These are phyloP conservation scores for Hipparchia semele DNA, from an alignment of 2,888 invertebrate species.

Conservation along the genomic window DNA sequence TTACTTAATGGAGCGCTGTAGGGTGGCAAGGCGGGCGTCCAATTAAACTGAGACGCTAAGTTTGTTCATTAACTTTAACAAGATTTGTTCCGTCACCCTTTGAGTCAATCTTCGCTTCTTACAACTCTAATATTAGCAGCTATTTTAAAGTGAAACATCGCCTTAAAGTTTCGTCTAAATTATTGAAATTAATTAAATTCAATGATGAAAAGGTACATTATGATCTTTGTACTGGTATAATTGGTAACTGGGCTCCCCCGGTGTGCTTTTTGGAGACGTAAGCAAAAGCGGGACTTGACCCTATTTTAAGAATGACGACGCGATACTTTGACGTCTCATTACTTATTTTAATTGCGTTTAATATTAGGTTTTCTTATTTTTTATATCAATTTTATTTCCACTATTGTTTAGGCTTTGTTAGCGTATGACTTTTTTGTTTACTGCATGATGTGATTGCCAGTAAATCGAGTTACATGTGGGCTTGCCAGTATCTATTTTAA, in stretches of 20 bases:
- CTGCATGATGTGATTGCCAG: too few relatives aligned
- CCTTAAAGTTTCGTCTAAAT: conserved; percentile 14
- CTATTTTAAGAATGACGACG: too few relatives aligned
- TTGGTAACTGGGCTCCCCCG: not conserved
- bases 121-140: conserved; percentile 63
- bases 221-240: not conserved
- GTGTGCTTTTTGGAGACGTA: not conserved
- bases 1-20: conserved; percentile 43
- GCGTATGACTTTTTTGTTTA: too few relatives aligned
- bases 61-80: conserved; percentile 79
- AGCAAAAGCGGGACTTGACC: not conserved
- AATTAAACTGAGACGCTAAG: conserved; percentile 67
- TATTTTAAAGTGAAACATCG: conserved; percentile 41
- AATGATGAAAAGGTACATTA: conserved; percentile 8
- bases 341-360: too few relatives aligned
- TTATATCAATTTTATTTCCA: too few relatives aligned
- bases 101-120: conserved; percentile 53
- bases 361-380: too few relatives aligned
- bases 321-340: too few relatives aligned
- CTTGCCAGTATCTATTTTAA: too few relatives aligned
- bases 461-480: too few relatives aligned
- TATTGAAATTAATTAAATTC: conserved; percentile 18
- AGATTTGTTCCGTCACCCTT: conserved; percentile 70
- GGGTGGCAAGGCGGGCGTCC: conserved; percentile 44
- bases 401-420: too few relatives aligned